Base-by-base conservation (phyloP, 2,113 vertebrate genomes). In the Cichladusa arquata region DNA sequence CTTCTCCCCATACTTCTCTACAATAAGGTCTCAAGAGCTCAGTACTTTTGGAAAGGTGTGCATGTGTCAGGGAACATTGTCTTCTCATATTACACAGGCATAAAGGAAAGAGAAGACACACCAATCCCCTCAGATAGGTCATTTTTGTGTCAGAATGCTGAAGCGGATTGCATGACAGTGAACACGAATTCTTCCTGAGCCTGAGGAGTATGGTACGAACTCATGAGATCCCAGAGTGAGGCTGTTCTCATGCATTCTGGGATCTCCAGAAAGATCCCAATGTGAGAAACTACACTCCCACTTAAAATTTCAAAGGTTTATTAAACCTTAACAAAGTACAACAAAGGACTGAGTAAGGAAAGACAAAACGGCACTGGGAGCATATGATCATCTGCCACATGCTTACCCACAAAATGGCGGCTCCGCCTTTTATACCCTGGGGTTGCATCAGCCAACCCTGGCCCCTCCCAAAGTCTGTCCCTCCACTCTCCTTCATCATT, bases 61-160 rank as follows among this genome's bases (percentile, higher is more conserved):
- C 8, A 3, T 26, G 4, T 33, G 12, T 62, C 47, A 58, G 1
- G 34, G 14, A 92, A 89, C 12, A 25, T 53, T 74, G 17, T 13
- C 23, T 81, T 89, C 53, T 42, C 20, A 57, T 1, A 28, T 29
- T 51, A 54, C 19, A n/a, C 16, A 81, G 48, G 25, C 12, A 53
- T 18, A 66, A 54, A 42, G 29, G 20, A 56, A 80, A 64, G n/a
- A 51, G 23, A 67, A 29, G 18, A 23, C 11, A 34, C 14, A 29
- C 7, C 9, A 8, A 12, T 34, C 2, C 25, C 7, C 4, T 3
- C 20, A n/a, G 25, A 14, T 1, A 33, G n/a, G 23, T 29, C 0
- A 31, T 25, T 57, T n/a, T 40, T 67, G 31, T 42, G 11, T 29
- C 48, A 62, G 25, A 14, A 54, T 65, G 38, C 34, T 60, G 61